phyloP scores from a whole-genome alignment of 2,797 vertebrate species.

The Bovichtus variegatus region DNA sequence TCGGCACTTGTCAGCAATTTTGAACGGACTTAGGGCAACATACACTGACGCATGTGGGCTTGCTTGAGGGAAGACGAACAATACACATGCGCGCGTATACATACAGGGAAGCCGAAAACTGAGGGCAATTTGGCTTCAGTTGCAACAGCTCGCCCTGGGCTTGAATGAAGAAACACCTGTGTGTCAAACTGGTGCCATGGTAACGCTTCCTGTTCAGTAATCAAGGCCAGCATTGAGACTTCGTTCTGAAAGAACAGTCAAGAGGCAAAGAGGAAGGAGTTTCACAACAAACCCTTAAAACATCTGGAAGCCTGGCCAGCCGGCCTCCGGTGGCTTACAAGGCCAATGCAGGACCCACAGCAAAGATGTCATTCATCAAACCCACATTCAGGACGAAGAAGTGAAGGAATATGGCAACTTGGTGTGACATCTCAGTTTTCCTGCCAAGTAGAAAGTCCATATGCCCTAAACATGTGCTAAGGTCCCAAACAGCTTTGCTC shows the following conservation, averaged over 20 bases:
- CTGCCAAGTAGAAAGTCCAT: constrained; percentile 19
- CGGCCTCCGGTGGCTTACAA: constrained; percentile 20
- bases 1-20: constrained; percentile 80
- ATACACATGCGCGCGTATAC: constrained; percentile 22
- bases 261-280: constrained; percentile 56
- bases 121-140: constrained; percentile 73
- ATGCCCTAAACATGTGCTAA: constrained; percentile 23
- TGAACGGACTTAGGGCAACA: constrained; percentile 70
- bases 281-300: constrained; percentile 57
- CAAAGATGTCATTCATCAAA: background rate
- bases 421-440: background rate
- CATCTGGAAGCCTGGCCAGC: constrained; percentile 60
- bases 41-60: constrained; percentile 56
- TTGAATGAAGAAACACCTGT: constrained; percentile 77
- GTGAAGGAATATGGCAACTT: background rate
- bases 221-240: constrained; percentile 68
- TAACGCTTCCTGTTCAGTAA: constrained; percentile 76
- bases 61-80: constrained; percentile 56
- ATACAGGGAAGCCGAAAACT: constrained; percentile 51
- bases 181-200: constrained; percentile 77
- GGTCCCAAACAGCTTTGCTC: constrained; percentile 16
- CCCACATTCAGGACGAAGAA: constrained; percentile 21
- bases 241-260: constrained; percentile 53
- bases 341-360: background rate
- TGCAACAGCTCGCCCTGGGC: constrained; percentile 74